Conservation (phyloP, 2,888 invertebrate species). For the Catocala sponsa region DNA sequence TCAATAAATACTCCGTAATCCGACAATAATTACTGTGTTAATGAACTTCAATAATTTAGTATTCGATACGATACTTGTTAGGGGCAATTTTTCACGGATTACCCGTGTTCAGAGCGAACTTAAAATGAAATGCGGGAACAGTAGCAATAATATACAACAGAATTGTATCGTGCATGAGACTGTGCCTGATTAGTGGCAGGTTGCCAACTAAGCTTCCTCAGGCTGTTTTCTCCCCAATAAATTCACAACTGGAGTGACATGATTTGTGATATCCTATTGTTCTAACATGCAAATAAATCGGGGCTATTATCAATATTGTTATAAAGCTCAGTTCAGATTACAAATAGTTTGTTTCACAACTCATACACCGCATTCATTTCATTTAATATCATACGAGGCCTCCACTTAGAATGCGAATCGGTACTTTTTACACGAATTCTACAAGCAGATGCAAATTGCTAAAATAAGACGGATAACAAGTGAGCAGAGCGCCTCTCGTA, state of each 20-base stretch:
- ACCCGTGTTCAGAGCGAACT: neutral
- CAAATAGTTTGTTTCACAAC: too few relatives aligned
- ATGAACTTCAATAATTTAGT: slow-evolving; percentile 60
- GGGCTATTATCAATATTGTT: slow-evolving; percentile 1
- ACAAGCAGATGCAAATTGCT: slow-evolving; percentile 42
- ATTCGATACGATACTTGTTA: slow-evolving; percentile 17
- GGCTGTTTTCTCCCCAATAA: slow-evolving; percentile 8
- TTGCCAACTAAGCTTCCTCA: slow-evolving; percentile 9
- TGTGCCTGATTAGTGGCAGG: slow-evolving; percentile 12
- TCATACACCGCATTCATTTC: too few relatives aligned
- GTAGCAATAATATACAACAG: neutral
- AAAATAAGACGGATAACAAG: slow-evolving; percentile 50
- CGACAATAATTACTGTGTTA: slow-evolving; percentile 62
- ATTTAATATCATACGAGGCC: too few relatives aligned
- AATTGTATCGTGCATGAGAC: neutral
- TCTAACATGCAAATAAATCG: slow-evolving; percentile 7
- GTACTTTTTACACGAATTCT: slow-evolving; percentile 17
- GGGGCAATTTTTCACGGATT: neutral
- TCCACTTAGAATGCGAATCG: too few relatives aligned
- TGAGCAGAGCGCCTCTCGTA: slow-evolving; percentile 44
- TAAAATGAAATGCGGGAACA: neutral
- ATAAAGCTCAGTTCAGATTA: neutral
- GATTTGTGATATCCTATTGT: slow-evolving; percentile 14
- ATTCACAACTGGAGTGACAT: slow-evolving; percentile 10
- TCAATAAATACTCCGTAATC: slow-evolving; percentile 62